Evolutionary conservation across 37 sponge, comb jelly and placozoan species (phyloP), one percentile per base, ranked within the genome.

Genomic region (Tethya wilhelma): DNA sequence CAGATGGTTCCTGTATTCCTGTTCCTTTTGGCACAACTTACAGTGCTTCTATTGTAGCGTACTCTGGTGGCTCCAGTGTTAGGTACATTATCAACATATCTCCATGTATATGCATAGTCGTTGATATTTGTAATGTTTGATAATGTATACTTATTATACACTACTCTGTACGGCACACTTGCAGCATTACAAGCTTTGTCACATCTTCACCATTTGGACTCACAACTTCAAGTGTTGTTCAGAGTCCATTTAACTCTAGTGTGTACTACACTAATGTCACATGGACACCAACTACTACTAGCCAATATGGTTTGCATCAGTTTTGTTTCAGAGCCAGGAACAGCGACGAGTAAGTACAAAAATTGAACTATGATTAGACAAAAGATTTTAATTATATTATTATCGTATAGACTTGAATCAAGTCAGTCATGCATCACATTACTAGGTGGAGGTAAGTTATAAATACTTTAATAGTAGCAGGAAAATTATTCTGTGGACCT

Each of bases 1-100:
- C 70, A 2, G 71, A 76, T 68, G 70, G 62, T 31, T 68, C 85
- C 0, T 84, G 77, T 22, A 46, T 84, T 56, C 31, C 59, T 8
- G 71, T 77, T 4, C 70, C 78, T 44, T 60, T 44, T 68, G 45
- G 71, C 12, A 69, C 71, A 33, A 74, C 75, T 38, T 84, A 34
- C n/a, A 57, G 25, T 59, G 28, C 31, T 36, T 38, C 30, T 2
- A 64, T 84, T 55, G 58, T 58, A 46, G 84, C 84, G n/a, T 17
- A 34, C 20, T 28, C 43, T 57, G 71, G 78, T 32, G 36, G 60
- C 38, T 25, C 25, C 30, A n/a, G 59, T 64, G 39, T 55, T 22
- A 69, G 67, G 83, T 83, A 73, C 19, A 64, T 69, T 45, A 37
- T 9, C 9, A 42, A 0, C 30, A 30, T 6, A 32, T 30, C 34